phyloP scores from a whole-genome alignment of 2,888 invertebrate species.

The Lacanobia oleracea region DNA sequence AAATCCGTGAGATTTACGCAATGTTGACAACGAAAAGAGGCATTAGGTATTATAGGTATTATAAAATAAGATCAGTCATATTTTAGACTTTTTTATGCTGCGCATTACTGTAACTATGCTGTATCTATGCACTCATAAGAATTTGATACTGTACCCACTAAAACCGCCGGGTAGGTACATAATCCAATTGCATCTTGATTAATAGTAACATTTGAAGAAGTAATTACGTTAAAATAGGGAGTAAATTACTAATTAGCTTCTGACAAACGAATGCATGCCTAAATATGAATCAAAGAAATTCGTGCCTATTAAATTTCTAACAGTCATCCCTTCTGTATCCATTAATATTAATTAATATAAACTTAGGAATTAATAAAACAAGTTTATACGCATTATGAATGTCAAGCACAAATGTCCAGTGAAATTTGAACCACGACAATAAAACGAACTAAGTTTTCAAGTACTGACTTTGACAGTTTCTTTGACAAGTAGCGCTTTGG shows the following conservation, averaged over 20 bases:
- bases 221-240: slow-evolving; percentile 38
- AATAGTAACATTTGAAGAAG: slow-evolving; percentile 33
- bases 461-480: neutral
- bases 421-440: slow-evolving; percentile 15
- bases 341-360: slow-evolving; percentile 65
- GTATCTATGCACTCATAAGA: neutral
- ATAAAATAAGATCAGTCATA: too few species aligned
- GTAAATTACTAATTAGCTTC: slow-evolving; percentile 50
- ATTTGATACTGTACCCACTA: neutral
- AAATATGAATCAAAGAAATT: slow-evolving; percentile 59
- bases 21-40: too few species aligned
- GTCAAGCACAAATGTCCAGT: slow-evolving; percentile 26
- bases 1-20: too few species aligned
- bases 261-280: slow-evolving; percentile 32
- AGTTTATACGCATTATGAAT: slow-evolving; percentile 60
- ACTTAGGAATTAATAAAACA: slow-evolving; percentile 61
- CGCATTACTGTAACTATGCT: neutral
- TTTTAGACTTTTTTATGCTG: too few species aligned
- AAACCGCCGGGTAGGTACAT: neutral
- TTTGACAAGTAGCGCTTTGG: slow-evolving; percentile 19
- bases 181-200: slow-evolving; percentile 28
- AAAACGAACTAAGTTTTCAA: slow-evolving; percentile 1
- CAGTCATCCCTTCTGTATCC: slow-evolving; percentile 60
- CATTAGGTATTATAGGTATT: too few species aligned
- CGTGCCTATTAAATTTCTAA: slow-evolving; percentile 58